Evolutionary conservation across 1,140 invertebrate genomes (phyloP).

Genomic region (Drosophila truncata): DNA sequence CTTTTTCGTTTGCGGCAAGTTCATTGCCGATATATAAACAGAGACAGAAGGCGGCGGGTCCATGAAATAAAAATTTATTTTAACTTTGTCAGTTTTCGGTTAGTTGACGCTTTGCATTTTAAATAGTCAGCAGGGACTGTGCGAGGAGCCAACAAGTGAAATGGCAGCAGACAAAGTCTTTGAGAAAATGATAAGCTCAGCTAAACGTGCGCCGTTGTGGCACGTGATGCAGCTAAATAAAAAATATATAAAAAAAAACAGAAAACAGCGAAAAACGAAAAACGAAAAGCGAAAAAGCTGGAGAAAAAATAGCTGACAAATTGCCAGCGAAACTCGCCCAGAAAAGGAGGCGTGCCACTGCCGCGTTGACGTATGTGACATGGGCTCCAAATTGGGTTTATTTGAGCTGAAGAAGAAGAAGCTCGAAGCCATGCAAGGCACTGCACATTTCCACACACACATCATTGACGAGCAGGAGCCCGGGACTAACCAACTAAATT

Average conservation of each 20-base stretch:
- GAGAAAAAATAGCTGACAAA: constrained; percentile 71
- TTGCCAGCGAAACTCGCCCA: constrained; percentile 63
- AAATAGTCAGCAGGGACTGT: constrained; percentile 53
- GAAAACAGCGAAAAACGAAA: constrained; percentile 20
- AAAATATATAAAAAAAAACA: constrained; percentile 15
- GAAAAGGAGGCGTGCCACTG: constrained; percentile 60
- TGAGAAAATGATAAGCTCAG: constrained; percentile 84
- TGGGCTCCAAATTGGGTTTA: constrained; percentile 81
- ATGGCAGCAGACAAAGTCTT: constrained; percentile 51
- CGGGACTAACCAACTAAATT: constrained; percentile 69
- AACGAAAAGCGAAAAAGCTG: constrained; percentile 30
- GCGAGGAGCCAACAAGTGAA: constrained; percentile 22
- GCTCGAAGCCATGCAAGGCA: constrained; percentile 17
- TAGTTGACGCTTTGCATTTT: constrained; percentile 80
- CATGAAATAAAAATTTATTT: constrained; percentile 84
- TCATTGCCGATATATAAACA: constrained; percentile 76
- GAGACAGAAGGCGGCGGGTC: constrained; percentile 58
- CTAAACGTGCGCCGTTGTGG: constrained; percentile 76
- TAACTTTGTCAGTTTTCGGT: constrained; percentile 82
- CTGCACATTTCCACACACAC: constrained; percentile 26
- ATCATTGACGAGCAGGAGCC: constrained; percentile 1
- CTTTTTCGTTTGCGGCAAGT: constrained; percentile 65
- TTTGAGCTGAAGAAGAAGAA: constrained; percentile 28
- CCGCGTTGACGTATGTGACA: constrained; percentile 82
- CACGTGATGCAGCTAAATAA: constrained; percentile 76